A percentile compares a stretch with the other conserved stretches of the same genome.
These are phyloP conservation scores for Sebastes miniatus DNA, from an alignment of 2,797 vertebrate species.

Conservation along the genomic window DNA sequence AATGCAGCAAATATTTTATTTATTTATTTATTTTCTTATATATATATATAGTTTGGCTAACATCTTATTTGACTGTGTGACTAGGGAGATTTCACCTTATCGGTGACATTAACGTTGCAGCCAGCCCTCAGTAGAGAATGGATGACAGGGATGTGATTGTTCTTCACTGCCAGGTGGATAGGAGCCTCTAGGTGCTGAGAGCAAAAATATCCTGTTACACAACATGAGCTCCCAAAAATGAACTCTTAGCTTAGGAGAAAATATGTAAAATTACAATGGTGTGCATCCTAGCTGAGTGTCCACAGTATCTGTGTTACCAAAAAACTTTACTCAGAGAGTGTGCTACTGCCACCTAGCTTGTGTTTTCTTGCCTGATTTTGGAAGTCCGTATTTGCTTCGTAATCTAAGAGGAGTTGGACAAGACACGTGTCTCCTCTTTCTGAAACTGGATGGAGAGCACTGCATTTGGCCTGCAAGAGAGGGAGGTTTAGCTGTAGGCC, in stretches of 20 bases:
- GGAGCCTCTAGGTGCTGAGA: slow-evolving; percentile 84
- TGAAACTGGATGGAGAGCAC: slow-evolving; percentile 82
- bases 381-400: slow-evolving; percentile 75
- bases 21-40: neutral
- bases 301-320: neutral
- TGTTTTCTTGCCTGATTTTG: slow-evolving; percentile 79
- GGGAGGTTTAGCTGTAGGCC: neutral
- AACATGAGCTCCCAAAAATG: neutral
- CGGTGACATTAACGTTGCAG: slow-evolving; percentile 80
- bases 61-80: neutral
- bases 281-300: neutral
- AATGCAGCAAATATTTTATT: neutral
- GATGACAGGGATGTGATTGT: slow-evolving; percentile 81
- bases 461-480: slow-evolving; percentile 73
- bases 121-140: slow-evolving; percentile 82
- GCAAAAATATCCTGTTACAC: slow-evolving; percentile 22
- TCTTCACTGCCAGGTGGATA: slow-evolving; percentile 88
- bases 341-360: slow-evolving; percentile 20
- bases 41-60: neutral
- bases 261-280: neutral
- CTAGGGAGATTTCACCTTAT: slow-evolving; percentile 75
- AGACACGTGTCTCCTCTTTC: slow-evolving; percentile 82
- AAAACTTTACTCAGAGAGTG: neutral
- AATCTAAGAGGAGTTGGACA: slow-evolving; percentile 83
- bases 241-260: neutral